These are phyloP conservation scores for Phrynosoma platyrhinos DNA, from an alignment of 2,113 vertebrate genomes.

Conservation along the genomic window DNA sequence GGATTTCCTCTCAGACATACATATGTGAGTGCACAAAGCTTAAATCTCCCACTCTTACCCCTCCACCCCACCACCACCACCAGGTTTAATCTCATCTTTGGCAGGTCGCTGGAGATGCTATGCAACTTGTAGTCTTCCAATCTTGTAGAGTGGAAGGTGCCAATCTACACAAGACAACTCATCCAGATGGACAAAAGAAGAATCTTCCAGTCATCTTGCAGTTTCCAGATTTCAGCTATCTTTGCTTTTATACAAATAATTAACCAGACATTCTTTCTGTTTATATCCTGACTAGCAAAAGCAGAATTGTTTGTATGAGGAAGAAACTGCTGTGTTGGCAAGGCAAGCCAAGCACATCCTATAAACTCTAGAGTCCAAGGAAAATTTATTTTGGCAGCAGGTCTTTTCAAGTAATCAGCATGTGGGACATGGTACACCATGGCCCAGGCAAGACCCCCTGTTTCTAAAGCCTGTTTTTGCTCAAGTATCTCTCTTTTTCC, in stretches of 20 bases:
- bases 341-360: slow-evolving; percentile 67
- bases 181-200: not conserved
- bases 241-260: slow-evolving; percentile 69
- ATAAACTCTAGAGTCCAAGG: slow-evolving; percentile 74
- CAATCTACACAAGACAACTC: not conserved
- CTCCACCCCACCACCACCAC: not conserved
- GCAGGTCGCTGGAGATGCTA: not conserved
- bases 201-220: slow-evolving; percentile 41
- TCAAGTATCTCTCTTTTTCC: slow-evolving; percentile 27
- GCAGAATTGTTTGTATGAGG: slow-evolving; percentile 61
- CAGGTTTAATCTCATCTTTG: slow-evolving; percentile 10
- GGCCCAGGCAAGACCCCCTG: slow-evolving; percentile 51
- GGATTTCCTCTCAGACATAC: not conserved
- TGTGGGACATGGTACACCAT: slow-evolving; percentile 67
- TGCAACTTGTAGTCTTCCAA: not conserved
- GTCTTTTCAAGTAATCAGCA: slow-evolving; percentile 69
- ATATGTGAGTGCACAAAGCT: not conserved
- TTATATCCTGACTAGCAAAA: slow-evolving; percentile 64
- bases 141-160: not conserved
- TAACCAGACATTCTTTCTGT: slow-evolving; percentile 57
- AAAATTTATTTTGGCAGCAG: slow-evolving; percentile 66
- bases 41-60: not conserved
- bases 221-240: slow-evolving; percentile 50
- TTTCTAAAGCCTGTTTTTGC: slow-evolving; percentile 67
- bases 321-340: slow-evolving; percentile 71